These are phyloP conservation scores for Polyommatus iphigenia DNA, from an alignment of 2,888 invertebrate species.

Conservation along the genomic window DNA sequence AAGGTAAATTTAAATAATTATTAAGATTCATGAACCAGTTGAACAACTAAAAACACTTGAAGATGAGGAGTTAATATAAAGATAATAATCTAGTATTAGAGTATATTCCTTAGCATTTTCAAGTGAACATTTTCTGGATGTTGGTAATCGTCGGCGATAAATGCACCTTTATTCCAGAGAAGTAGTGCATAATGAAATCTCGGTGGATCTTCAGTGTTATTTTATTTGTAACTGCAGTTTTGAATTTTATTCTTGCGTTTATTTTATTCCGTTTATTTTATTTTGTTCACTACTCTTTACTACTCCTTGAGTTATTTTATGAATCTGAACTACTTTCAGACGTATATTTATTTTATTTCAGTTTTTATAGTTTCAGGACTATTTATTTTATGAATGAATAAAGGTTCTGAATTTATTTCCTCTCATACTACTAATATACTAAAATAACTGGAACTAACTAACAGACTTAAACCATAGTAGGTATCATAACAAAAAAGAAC, in stretches of 20 bases:
- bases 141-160: conserved; percentile 21
- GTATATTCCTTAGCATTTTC: conserved; percentile 22
- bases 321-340: not conserved
- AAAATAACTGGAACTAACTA: not conserved
- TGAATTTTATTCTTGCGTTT: conserved; percentile 18
- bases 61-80: conserved; percentile 24
- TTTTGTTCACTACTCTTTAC: not conserved
- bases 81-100: conserved; percentile 25
- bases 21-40: not conserved
- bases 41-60: conserved; percentile 17
- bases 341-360: not conserved
- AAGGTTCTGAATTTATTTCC: not conserved
- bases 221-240: conserved; percentile 26
- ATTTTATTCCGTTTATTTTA: conserved; percentile 20
- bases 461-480: not conserved
- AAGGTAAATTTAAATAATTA: not conserved
- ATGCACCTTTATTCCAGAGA: conserved; percentile 1
- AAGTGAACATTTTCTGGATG: conserved; percentile 21
- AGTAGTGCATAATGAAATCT: conserved; percentile 23
- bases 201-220: conserved; percentile 5
- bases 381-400: not conserved
- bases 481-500: not conserved
- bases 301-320: not conserved
- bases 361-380: not conserved
- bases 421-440: not conserved